These are phyloP conservation scores for Apamea epomidion DNA, from an alignment of 2,888 invertebrate species.

Conservation along the genomic window DNA sequence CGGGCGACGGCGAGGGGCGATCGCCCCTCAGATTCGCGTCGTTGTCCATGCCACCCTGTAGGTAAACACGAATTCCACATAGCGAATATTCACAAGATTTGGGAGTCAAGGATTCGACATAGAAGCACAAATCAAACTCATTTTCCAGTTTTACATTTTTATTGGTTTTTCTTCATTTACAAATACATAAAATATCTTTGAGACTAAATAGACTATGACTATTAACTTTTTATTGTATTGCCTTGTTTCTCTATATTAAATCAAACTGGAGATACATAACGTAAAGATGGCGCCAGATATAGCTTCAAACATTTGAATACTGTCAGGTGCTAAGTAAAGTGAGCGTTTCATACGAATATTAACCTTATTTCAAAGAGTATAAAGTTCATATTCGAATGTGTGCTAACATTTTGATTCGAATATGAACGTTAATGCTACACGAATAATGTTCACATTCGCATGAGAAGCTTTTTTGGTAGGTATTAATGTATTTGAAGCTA, in stretches of 20 bases:
- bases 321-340: background rate
- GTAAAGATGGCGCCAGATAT: background rate
- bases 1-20: no score
- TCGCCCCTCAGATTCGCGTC: no score
- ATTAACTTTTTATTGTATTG: slow-evolving; percentile 27
- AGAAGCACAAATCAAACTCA: slow-evolving; percentile 9
- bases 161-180: slow-evolving; percentile 42
- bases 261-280: background rate
- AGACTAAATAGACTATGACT: slow-evolving; percentile 49
- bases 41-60: no score
- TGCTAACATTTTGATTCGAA: background rate
- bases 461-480: background rate
- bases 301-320: background rate
- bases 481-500: background rate
- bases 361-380: rapidly evolving
- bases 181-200: slow-evolving; percentile 59
- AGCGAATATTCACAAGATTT: background rate
- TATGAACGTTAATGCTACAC: background rate
- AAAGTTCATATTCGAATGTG: background rate
- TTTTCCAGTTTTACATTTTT: slow-evolving; percentile 44
- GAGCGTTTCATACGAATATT: background rate
- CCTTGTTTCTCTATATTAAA: slow-evolving; percentile 14
- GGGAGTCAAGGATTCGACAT: background rate
- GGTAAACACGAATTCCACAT: background rate
- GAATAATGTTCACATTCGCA: background rate